Evolutionary conservation across 2,888 invertebrate genomes (phyloP), one percentile per base, ranked within the genome.

Genomic region (Melinaea marsaeus): DNA sequence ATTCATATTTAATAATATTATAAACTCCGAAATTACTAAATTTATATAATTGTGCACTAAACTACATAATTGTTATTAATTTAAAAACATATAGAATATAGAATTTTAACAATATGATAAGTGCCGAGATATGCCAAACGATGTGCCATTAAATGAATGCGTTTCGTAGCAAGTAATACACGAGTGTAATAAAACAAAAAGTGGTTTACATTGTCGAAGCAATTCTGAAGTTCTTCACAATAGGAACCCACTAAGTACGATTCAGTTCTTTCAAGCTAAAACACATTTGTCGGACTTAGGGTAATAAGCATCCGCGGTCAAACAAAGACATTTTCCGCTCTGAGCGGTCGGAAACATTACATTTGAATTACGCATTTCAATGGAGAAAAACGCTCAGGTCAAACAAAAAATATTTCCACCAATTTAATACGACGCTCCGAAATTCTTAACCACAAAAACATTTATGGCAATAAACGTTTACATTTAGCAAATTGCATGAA

Each of bases 131-230:
- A 67, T 65, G 65, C 62, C 63, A 67, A 68, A 71, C 69, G 79
- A 70, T 72, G 71, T 67, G 59, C 75, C 80, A 84, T 87, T 84
- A 84, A 79, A 81, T 74, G 81, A 81, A 84, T 79, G 82, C 79
- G 82, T 83, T 83, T 75, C 76, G 69, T 77, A 75, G 80, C 83
- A 80, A 83, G 83, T 85, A 83, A 86, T 80, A 83, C 82, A 85
- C 83, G 75, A 79, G 72, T 69, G 80, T 78, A 80, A 86, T 86
- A 84, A 85, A 85, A 84, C 84, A 86, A 84, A 77, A 84, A 81
- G 82, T 78, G 79, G 76, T 83, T 83, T 83, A 81, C 83, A 84
- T 84, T 81, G 80, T 82, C 79, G 79, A 71, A 72, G 76, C 77
- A 88, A 85, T 87, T 88, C 86, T 22, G 22, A 22, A 22, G 22